Percentiles rank a stretch among this genome's conserved stretches.
phyloP scores from a whole-genome alignment of 2,113 vertebrate genomes.

The Lynx canadensis region DNA sequence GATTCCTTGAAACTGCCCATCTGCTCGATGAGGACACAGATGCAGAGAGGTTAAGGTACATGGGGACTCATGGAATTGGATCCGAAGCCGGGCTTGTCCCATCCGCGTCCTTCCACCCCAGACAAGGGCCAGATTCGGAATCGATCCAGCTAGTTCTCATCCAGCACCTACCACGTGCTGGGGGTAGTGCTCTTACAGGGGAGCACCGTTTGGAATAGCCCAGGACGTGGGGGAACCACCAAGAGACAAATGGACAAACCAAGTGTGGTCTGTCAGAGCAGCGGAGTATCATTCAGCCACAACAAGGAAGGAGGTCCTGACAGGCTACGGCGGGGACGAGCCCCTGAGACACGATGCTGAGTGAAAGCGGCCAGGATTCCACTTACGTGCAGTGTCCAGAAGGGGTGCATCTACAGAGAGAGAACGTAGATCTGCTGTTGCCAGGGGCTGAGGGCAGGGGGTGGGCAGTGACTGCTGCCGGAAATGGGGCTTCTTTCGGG shows the following conservation, averaged over 20 bases:
- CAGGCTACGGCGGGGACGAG: background rate
- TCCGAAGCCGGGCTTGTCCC: background rate
- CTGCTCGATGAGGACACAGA: background rate
- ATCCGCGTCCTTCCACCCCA: background rate
- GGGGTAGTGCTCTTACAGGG: background rate
- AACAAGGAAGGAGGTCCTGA: background rate
- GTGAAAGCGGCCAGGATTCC: accelerated
- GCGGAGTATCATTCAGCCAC: too few species aligned
- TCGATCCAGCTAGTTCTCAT: accelerated
- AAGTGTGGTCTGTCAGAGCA: background rate
- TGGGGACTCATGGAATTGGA: background rate
- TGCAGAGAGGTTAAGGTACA: background rate
- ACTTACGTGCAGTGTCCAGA: accelerated
- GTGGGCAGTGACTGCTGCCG: background rate
- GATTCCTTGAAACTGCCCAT: background rate
- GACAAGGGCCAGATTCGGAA: background rate
- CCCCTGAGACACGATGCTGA: accelerated
- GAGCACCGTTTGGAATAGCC: background rate
- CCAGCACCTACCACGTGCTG: accelerated
- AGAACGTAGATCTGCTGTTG: too few species aligned
- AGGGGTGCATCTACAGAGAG: background rate
- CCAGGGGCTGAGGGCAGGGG: background rate
- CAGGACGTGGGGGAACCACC: background rate
- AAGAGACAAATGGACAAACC: background rate
- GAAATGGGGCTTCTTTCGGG: background rate